Base-by-base conservation (phyloP, 2,888 invertebrate genomes). In the Odontothrips loti region DNA sequence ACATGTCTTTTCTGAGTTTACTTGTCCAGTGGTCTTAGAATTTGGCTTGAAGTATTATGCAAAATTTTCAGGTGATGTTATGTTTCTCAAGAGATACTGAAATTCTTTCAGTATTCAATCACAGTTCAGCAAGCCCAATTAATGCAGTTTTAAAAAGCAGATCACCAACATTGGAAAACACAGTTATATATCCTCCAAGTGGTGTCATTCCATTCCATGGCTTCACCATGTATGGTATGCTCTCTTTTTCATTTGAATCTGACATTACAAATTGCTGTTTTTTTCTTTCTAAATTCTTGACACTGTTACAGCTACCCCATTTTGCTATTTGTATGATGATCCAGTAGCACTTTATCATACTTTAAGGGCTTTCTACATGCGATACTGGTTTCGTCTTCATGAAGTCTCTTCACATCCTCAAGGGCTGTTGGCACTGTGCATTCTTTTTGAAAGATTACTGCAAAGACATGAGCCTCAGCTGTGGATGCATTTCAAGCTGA, bases 131-230 rank as follows among this genome's bases (percentile, higher is more conserved):
- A 63, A 85, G 91, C 83, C 93, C 94, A 0, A 92, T 95, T 84
- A 92, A 93, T 82, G 94, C 94, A 0, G 90, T 92, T 63, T 89
- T 95, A 51, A 93, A 94, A 86, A 94, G 94, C 23, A 93, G 92
- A 85, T 90, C 92, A 83, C 89, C 91, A 0, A 89, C 90, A 0
- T 88, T 91, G 9, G 94, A 94, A 84, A 93, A 91, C 85, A 89
- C 92, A 29, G 92, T 95, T 29, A 91, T 93, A 78, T 96, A 96
- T 86, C 98, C 98, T 11, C 98, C 98, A 0, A 96, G 95, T 86
- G 97, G 97, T 0, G 93, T 98, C 63, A 96, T 98, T 84, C 98
- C 98, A 0, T 98, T 97, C 87, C 97, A 98, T 87, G 98, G 98
- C 0, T 97, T 98, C 87, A 95, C 97, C 29, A 98, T 98, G 98